phyloP scores from a whole-genome alignment of 2,797 vertebrate species.

The Rhynchonycteris naso region DNA sequence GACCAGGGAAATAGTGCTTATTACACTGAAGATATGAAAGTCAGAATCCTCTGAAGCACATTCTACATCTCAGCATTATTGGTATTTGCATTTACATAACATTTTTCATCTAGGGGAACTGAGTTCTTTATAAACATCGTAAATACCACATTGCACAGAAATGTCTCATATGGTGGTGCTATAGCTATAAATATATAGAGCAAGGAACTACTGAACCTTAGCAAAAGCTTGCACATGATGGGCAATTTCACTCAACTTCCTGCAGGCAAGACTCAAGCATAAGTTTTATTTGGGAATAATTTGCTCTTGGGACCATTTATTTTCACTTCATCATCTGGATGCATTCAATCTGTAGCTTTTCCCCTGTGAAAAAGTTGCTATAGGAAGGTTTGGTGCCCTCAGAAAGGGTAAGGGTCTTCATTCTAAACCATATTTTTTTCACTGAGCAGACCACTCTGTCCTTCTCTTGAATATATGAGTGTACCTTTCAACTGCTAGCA shows the following conservation, averaged over 20 bases:
- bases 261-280: background rate
- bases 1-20: background rate
- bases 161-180: too few species aligned
- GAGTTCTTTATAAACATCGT: background rate
- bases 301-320: background rate
- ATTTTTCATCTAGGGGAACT: background rate
- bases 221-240: background rate
- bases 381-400: background rate
- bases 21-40: background rate
- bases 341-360: background rate
- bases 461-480: rapidly evolving
- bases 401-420: rapidly evolving
- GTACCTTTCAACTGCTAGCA: rapidly evolving
- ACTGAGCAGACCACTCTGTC: background rate
- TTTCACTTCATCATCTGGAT: background rate
- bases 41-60: background rate
- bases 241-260: background rate
- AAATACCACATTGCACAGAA: background rate
- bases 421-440: too few species aligned
- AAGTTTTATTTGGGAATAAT: background rate
- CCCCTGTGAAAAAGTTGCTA: background rate
- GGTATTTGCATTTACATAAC: background rate
- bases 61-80: background rate
- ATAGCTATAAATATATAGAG: too few species aligned
- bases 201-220: background rate